Evolutionary conservation across 2,888 invertebrate genomes (phyloP), one percentile per base, ranked within the genome.

Genomic region (Acronicta leporina): DNA sequence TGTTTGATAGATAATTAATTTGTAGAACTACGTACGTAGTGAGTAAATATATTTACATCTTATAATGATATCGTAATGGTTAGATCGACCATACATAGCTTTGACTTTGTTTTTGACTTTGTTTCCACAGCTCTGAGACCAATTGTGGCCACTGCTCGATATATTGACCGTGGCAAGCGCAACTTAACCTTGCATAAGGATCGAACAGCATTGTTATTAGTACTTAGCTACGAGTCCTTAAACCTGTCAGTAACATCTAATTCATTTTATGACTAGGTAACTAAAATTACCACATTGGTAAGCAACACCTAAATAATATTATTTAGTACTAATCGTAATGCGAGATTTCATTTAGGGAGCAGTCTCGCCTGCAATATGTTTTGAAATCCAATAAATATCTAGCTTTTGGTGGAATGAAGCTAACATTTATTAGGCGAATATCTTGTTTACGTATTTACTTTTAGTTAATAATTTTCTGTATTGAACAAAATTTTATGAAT

Each of bases 331-430:
- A n/a, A n/a, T n/a, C n/a, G n/a, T n/a, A 81, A 77, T 75, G 60
- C 60, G 60, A 57, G 72, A 49, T 65, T 71, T 74, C 57, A 73
- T 69, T 80, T 71, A 64, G 63, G 70, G 72, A 73, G 35, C 15
- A 46, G 27, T 30, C 13, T 62, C 15, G 20, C 46, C 38, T 46
- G 55, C 42, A 2, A 58, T 25, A 55, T 14, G 51, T 85, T 85
- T 86, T 83, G 86, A 75, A 87, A 86, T 72, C 68, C 69, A 74
- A 81, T 81, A 79, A 84, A 84, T 82, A 11, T 10, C 33, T 33
- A 77, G 74, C 67, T 59, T 79, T 77, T 73, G 77, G 74, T 74
- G 53, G 50, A 73, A 68, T 80, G 75, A 76, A 75, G 74, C 77
- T 81, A 81, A 75, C 67, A 72, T 82, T 84, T 79, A 79, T 75